phyloP scores from a whole-genome alignment of 2,888 invertebrate species.

The Leptopilina syphax region DNA sequence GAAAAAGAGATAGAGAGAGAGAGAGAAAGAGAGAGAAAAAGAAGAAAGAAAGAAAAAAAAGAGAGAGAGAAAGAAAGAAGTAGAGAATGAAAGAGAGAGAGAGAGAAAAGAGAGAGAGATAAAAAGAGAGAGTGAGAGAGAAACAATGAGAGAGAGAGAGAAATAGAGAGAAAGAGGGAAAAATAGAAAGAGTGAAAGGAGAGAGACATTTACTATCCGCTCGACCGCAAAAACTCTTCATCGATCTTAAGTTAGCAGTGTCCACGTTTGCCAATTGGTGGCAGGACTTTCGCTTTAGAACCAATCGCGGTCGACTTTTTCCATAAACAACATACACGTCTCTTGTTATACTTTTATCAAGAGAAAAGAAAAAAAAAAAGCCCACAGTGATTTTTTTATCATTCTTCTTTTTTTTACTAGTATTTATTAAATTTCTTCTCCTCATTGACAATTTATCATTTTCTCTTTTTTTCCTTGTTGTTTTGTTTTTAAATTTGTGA shows the following conservation, averaged over 20 bases:
- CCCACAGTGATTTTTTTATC: too few relatives aligned
- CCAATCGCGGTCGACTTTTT: constrained; percentile 27
- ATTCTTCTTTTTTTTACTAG: not conserved
- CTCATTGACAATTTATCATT: too few relatives aligned
- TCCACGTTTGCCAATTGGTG: constrained; percentile 35
- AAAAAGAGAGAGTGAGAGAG: too few relatives aligned
- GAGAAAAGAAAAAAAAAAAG: too few relatives aligned
- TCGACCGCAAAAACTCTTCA: constrained; percentile 28
- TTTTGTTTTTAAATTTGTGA: too few relatives aligned
- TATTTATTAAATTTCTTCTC: too few relatives aligned
- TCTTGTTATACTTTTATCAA: not conserved
- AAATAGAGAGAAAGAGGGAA: not conserved
- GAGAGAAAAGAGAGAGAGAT: too few relatives aligned
- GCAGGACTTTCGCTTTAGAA: constrained; percentile 27
- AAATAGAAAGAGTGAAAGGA: too few relatives aligned
- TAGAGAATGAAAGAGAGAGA: too few relatives aligned
- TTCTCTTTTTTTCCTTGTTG: too few relatives aligned
- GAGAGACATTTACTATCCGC: constrained; percentile 1
- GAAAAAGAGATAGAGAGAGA: too few relatives aligned
- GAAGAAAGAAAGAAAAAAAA: not conserved
- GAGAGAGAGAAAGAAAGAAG: not conserved
- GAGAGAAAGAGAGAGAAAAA: too few relatives aligned
- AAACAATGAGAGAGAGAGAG: not conserved
- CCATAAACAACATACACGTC: constrained; percentile 17
- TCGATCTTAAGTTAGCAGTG: constrained; percentile 27